Base-by-base conservation (phyloP, 2,113 vertebrate genomes). In the Tetrao urogallus region DNA sequence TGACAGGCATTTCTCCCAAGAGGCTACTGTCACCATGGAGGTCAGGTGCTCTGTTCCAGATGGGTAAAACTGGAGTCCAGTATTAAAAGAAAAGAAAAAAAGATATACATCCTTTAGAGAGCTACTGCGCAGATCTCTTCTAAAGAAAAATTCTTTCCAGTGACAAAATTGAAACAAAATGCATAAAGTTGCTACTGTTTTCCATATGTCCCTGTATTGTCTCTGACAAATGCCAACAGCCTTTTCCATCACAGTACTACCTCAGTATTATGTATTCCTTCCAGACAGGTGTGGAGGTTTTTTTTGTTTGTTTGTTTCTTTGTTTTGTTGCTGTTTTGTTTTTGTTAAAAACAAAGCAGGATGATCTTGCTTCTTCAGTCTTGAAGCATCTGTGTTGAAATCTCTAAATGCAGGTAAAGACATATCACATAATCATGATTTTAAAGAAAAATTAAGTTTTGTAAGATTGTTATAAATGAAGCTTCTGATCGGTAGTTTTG, bases 101-200 rank as follows among this genome's bases (percentile, higher is more conserved):
- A 16, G 27, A 19, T 5, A 38, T 11, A 4, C 2, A 11, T 58
- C 21, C 16, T 69, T 70, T 56, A 45, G 7, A 2, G 3, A 1
- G 73, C 24, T 63, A 1, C 73, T 2, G 1, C 43, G 12, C 16
- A 25, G 12, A 14, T 83, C 21, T 63, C 34, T 76, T 58, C 36
- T 60, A 52, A 48, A 69, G 87, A 70, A 61, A 3, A 79, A 36
- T 77, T 87, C 24, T 57, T 11, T 73, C 24, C 56, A 54, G 34
- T 66, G 58, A 54, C n/a, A 80, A 65, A 82, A 76, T 2, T 40
- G 32, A 82, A 82, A 57, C 15, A 61, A 72, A 72, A 45, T 24
- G 8, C 11, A 6, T 67, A 18, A 47, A 83, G 65, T 25, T 34
- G 13, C 36, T 95, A 25, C 14, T 92, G 42, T 24, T 82, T 6